Conservation (phyloP, 2,113 vertebrate species). For the Protobothrops flavoviridis region DNA sequence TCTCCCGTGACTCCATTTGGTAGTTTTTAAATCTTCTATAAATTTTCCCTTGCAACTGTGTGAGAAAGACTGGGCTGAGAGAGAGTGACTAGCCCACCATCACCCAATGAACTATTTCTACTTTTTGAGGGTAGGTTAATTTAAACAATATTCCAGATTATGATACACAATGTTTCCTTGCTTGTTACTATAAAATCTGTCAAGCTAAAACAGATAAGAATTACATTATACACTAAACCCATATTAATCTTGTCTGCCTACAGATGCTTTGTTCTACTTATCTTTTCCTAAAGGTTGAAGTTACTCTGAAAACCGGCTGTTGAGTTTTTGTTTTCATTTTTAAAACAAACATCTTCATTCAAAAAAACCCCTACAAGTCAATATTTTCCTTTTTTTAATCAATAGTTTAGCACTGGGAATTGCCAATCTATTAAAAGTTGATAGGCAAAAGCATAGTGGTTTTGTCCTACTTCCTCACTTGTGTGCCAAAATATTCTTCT, state of each 20-base stretch:
- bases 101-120: not conserved
- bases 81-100: not conserved
- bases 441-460: not conserved
- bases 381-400: not conserved
- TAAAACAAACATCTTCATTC: not conserved
- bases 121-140: not conserved
- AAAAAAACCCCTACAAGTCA: not conserved
- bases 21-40: not conserved
- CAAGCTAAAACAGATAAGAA: not conserved
- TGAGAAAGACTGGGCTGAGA: not conserved
- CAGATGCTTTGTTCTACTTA: not conserved
- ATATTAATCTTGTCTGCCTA: not conserved
- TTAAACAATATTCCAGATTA: not conserved
- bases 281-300: not conserved
- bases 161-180: not conserved
- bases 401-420: not conserved
- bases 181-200: not conserved
- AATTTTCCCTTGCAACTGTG: not conserved
- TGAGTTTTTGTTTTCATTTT: not conserved
- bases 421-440: not conserved
- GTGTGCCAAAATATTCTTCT: not conserved
- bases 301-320: not conserved
- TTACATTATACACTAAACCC: not conserved
- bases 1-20: not conserved
- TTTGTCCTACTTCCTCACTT: not conserved